These are phyloP conservation scores for Ciconia maguari DNA, from an alignment of 2,113 vertebrate genomes.

Conservation along the genomic window DNA sequence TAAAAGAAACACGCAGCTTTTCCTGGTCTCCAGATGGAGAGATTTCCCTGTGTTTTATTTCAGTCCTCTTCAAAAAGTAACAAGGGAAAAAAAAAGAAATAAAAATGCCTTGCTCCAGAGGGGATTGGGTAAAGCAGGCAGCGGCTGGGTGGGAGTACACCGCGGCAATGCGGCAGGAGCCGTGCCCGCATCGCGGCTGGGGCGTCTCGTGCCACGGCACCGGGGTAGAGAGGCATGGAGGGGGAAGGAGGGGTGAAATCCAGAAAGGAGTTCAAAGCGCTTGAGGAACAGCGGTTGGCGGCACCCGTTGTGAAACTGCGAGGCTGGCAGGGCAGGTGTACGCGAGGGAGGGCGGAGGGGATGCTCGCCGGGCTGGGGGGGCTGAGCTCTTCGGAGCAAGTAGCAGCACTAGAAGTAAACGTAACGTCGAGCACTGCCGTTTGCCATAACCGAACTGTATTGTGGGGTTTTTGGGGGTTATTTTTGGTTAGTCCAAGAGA, in stretches of 20 bases:
- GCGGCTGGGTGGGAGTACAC: neutral
- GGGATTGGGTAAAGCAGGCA: fast-evolving
- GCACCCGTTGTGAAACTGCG: neutral
- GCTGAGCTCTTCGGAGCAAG: neutral
- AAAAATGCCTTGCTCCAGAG: neutral
- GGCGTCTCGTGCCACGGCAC: neutral
- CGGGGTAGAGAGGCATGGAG: too few species aligned
- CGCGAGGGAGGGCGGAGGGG: too few species aligned
- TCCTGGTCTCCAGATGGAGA: neutral
- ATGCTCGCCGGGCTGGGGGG: too few species aligned
- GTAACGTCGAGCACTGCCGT: fast-evolving
- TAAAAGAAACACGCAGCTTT: neutral
- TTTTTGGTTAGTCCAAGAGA: neutral
- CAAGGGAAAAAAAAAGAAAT: fast-evolving
- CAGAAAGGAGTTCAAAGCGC: neutral
- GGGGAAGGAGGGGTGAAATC: neutral
- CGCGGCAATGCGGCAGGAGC: neutral
- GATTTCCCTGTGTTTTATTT: neutral
- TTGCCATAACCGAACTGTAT: neutral
- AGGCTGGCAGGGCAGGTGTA: fast-evolving
- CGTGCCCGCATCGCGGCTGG: neutral
- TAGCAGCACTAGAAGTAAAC: neutral
- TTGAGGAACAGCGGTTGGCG: neutral
- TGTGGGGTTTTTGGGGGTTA: fast-evolving
- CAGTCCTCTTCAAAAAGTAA: neutral